These are phyloP conservation scores for Tribolium castaneum DNA, from an alignment of 1,140 invertebrate species.

Conservation along the genomic window DNA sequence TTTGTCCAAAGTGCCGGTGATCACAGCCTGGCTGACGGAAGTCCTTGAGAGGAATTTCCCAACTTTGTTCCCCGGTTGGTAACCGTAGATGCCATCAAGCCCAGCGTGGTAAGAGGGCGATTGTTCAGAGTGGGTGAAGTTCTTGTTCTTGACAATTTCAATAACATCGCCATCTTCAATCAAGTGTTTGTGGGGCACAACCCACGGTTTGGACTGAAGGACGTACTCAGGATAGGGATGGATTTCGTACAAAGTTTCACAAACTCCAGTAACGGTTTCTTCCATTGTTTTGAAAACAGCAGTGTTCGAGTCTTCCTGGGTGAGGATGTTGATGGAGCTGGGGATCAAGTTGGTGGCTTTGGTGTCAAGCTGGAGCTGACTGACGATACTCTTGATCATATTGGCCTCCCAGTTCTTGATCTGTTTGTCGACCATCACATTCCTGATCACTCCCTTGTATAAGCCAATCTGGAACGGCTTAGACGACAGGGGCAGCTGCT, in stretches of 20 bases:
- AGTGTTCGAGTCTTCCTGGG: slow-evolving; percentile 64
- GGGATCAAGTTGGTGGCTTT: slow-evolving; percentile 65
- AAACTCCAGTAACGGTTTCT: slow-evolving; percentile 74
- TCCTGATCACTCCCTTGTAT: slow-evolving; percentile 69
- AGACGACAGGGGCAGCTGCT: slow-evolving; percentile 65
- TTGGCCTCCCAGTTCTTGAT: slow-evolving; percentile 73
- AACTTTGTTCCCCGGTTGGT: slow-evolving; percentile 68
- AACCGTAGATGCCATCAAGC: slow-evolving; percentile 66
- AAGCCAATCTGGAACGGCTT: slow-evolving; percentile 73
- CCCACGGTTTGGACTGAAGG: slow-evolving; percentile 64
- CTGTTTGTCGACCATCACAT: slow-evolving; percentile 67
- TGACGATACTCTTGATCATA: slow-evolving; percentile 73
- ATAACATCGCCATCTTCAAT: slow-evolving; percentile 66
- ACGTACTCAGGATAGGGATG: slow-evolving; percentile 68
- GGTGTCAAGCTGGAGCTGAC: slow-evolving; percentile 74
- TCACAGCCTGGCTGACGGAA: slow-evolving; percentile 68
- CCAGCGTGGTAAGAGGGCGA: slow-evolving; percentile 72
- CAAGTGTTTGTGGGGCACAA: slow-evolving; percentile 65
- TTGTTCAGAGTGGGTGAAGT: slow-evolving; percentile 73
- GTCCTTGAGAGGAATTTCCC: slow-evolving; percentile 69
- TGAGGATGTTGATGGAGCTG: slow-evolving; percentile 65
- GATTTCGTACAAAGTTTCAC: slow-evolving; percentile 75
- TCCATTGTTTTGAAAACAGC: slow-evolving; percentile 75
- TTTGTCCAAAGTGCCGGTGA: slow-evolving; percentile 66
- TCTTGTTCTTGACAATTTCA: slow-evolving; percentile 74